phyloP scores from a whole-genome alignment of 1,140 invertebrate genomes.

The Aradophagus sp. region DNA sequence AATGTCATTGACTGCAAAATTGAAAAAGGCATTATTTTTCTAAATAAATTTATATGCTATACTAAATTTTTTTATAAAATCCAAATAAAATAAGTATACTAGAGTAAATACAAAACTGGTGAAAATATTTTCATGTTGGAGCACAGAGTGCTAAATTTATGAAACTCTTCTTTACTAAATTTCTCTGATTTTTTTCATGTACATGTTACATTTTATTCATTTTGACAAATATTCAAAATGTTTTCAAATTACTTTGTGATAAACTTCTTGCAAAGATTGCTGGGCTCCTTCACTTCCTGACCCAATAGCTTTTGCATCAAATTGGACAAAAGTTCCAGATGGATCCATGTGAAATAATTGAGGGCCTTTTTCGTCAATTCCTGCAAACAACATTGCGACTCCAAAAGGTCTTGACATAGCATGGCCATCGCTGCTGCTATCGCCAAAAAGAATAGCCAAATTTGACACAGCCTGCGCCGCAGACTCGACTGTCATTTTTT shows the following conservation, averaged over 20 bases:
- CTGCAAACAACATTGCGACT: conserved; percentile 94
- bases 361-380: conserved; percentile 89
- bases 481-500: conserved; percentile 97
- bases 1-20: conserved; percentile 92
- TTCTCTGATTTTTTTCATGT: no score
- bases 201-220: no score
- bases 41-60: no score
- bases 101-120: no score
- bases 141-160: no score
- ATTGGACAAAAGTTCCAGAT: conserved; percentile 97
- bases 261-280: conserved; percentile 93
- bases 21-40: no score
- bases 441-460: conserved; percentile 98
- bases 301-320: conserved; percentile 99
- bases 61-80: no score
- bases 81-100: no score
- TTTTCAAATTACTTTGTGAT: conserved; percentile 80
- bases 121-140: no score
- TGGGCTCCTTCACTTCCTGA: conserved; percentile 99
- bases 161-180: no score
- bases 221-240: not conserved
- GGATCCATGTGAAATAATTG: conserved; percentile 98
- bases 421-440: conserved; percentile 95
- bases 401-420: conserved; percentile 99
- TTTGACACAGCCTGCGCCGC: conserved; percentile 99